Evolutionary conservation across 2,888 invertebrate species (phyloP), one percentile per base, ranked within the genome.

Genomic region (Folsomia candida): DNA sequence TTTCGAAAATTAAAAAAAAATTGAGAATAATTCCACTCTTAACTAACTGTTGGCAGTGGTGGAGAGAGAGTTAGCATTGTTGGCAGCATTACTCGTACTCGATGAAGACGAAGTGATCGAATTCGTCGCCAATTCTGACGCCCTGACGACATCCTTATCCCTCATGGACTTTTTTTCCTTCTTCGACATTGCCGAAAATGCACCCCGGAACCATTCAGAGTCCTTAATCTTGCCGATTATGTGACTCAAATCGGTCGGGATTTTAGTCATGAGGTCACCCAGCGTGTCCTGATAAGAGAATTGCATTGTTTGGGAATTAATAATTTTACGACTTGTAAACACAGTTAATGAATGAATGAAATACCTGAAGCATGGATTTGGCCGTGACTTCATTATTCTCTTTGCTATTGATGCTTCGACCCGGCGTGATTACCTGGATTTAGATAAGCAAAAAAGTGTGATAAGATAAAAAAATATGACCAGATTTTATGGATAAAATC

Each of bases 371-470:
- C 20, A 69, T 59, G 6, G 62, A 47, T 65, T 73, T 73, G 26
- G 71, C 75, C 22, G 59, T 28, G 18, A 2, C 37, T 22, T 18
- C 20, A n/a, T n/a, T n/a, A 6, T n/a, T 25, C 26, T 59, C 59
- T 18, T 59, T 59, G 24, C 65, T 51, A 62, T 57, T 26, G 25
- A 37, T 26, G 37, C 28, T 18, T 24, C 69, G 27, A 1, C 73
- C 73, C 1, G 73, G 73, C 3, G 75, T 71, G 37, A 75, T 75
- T 1, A 75, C 75, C 0, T n/a, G n/a, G n/a, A n/a, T n/a, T n/a
- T n/a, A n/a, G n/a, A n/a, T n/a, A n/a, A n/a, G n/a, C n/a, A n/a
- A n/a, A n/a, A n/a, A n/a, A n/a, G n/a, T n/a, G 62, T 14, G 9
- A 47, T 47, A 11, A 14, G 9, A 47, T 47, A 9, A 47, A 47